Conservation (phyloP, 2,888 invertebrate genomes). For the Glyphotaelius pellucidus region DNA sequence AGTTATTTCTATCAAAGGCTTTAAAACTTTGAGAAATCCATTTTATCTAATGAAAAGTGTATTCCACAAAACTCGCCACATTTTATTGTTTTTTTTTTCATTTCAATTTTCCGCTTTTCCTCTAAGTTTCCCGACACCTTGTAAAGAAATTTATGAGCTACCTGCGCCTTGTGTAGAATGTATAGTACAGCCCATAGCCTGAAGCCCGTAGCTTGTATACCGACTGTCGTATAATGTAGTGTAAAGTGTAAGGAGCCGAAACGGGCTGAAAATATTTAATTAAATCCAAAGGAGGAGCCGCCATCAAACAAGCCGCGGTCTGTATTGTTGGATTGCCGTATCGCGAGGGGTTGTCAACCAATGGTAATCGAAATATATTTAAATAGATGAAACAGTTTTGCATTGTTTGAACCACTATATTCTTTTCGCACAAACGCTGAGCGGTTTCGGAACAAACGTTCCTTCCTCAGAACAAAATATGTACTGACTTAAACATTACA, state of each 20-base stretch:
- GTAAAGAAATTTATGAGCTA: background rate
- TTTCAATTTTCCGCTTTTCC: background rate
- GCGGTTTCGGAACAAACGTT: too few relatives aligned
- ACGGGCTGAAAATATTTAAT: slow-evolving; percentile 64
- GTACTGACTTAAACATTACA: too few relatives aligned
- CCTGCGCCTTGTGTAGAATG: background rate
- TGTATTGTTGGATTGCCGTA: slow-evolving; percentile 45
- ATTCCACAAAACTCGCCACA: background rate
- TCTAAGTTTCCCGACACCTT: background rate
- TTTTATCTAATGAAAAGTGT: too few relatives aligned
- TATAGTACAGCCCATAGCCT: background rate
- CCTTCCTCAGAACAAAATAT: too few relatives aligned
- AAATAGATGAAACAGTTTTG: too few relatives aligned
- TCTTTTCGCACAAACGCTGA: too few relatives aligned
- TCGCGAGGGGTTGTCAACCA: background rate
- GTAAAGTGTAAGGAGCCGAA: slow-evolving; percentile 47
- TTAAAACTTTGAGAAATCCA: too few relatives aligned
- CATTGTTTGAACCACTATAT: too few relatives aligned
- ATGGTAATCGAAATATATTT: background rate
- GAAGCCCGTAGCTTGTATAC: slow-evolving; percentile 18
- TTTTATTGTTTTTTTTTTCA: background rate
- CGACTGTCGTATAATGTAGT: slow-evolving; percentile 41
- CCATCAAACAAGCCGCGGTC: slow-evolving; percentile 57
- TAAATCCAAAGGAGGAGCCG: slow-evolving; percentile 61
- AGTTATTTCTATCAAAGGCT: too few relatives aligned